phyloP scores from a whole-genome alignment of 2,797 vertebrate species.

The Sylvilagus floridanus region DNA sequence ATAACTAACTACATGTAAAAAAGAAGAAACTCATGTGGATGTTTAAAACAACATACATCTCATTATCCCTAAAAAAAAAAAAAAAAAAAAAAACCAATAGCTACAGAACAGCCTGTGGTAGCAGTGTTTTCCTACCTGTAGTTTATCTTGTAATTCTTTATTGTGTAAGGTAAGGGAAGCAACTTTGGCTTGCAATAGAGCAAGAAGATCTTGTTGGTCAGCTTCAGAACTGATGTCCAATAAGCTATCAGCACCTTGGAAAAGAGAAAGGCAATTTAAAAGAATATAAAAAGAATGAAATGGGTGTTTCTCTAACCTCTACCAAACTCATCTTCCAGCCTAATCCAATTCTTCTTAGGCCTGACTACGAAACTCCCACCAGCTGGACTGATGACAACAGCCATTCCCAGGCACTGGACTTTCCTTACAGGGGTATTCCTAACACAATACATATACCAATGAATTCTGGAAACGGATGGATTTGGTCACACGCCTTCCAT shows the following conservation, averaged over 20 bases:
- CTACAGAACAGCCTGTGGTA: neutral
- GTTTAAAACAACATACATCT: slow-evolving; percentile 29
- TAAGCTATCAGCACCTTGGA: slow-evolving; percentile 87
- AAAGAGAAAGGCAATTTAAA: slow-evolving; percentile 51
- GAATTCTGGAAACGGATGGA: neutral
- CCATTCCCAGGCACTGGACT: neutral
- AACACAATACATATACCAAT: neutral
- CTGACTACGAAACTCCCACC: neutral
- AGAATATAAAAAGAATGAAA: neutral
- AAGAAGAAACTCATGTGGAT: slow-evolving; percentile 33
- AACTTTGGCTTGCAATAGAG: slow-evolving; percentile 94
- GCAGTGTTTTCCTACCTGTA: slow-evolving; percentile 89
- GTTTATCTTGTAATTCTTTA: slow-evolving; percentile 94
- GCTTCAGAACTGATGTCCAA: slow-evolving; percentile 88
- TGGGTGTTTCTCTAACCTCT: neutral
- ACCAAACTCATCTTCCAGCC: neutral
- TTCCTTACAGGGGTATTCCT: neutral
- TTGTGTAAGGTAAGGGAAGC: slow-evolving; percentile 94
- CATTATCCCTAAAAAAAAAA: neutral
- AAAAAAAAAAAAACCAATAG: neutral
- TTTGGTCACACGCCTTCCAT: neutral
- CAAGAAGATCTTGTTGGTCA: slow-evolving; percentile 92
- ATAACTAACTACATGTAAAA: neutral
- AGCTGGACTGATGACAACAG: neutral
- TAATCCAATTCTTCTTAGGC: neutral